Base-by-base conservation (phyloP, 2,113 vertebrate species). In the Tachuris rubrigastra region DNA sequence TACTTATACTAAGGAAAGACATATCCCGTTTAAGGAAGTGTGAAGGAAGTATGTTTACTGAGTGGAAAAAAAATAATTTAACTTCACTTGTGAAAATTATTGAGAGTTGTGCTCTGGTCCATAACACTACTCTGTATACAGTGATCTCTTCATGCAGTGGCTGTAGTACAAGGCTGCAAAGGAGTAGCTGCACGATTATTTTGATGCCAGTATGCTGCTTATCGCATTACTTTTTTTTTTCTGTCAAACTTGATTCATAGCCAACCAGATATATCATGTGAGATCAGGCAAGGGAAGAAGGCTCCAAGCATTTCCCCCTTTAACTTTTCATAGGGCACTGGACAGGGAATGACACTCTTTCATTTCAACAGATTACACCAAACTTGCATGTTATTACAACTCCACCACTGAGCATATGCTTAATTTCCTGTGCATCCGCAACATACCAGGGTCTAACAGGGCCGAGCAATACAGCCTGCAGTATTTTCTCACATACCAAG, bases 401-500 rank as follows among this genome's bases (percentile, higher is more conserved):
- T 93, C 75, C 93, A 77, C 42, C 37, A 62, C 63, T 5, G 50
- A 94, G 75, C 96, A 79, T 87, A 93, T 84, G 96, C 96, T 96
- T 97, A 50, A 95, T 95, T 96, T 98, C 91, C 95, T 96, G 82
- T 76, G 83, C 78, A 87, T 93, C 85, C 90, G 1, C 62, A 46
- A 4, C 1, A 8, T 75, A 49, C 39, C 8, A 6, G 55, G 58
- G 52, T 90, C 88, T 85, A 87, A 77, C 72, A 16, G 59, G 87
- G 60, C 65, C 46, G 33, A 71, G 42, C 87, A 35, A 59, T 37
- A 46, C n/a, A 93, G 90, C 89, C 93, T 80, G 81, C 63, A 89
- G 90, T 77, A 87, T 89, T 82, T 95, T 97, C 97, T 97, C 95
- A 87, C 93, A 93, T 85, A 71, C 86, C 95, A 59, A 63, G 91